Base-by-base conservation (phyloP, 2,113 vertebrate species). In the Periophthalmodon schlosseri region DNA sequence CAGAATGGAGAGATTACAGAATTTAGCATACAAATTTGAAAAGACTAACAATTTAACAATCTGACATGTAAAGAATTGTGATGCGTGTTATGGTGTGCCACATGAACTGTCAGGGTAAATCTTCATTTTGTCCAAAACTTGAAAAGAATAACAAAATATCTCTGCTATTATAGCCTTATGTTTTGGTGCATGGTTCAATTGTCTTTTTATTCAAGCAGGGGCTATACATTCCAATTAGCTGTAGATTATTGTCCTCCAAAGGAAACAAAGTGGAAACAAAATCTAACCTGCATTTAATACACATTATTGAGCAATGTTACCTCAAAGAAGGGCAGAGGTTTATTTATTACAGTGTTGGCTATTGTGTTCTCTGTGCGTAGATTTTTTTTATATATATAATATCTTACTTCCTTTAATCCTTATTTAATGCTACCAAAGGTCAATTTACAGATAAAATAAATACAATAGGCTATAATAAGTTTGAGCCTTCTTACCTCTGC, bases 401-500 rank as follows among this genome's bases (percentile, higher is more conserved):
- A 5, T 39, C 5, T 44, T 44, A 2, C 9, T 9, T 44, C 10
- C 10, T 44, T 44, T 44, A 44, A 44, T 44, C 39, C 10, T 44
- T 10, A 10, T 44, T 44, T 44, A 10, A 10, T 11, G 9, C 28
- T 28, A 28, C 28, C 28, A 28, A 28, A 28, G 9, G 8, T 44
- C 39, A 44, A 8, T 10, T 44, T 44, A 44, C 39, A 44, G 9
- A 11, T 44, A 10, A 44, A 44, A 7, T 10, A 44, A 44, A 11
- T 44, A 10, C 6, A 44, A 7, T 10, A 10, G 8, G 39, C 39
- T 10, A 10, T 44, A 9, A 11, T 44, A 2, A 44, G 39, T 10
- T 44, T 44, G 39, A 44, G 0, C 39, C 39, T 44, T 44, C 39
- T 20, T 68, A 94, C 94, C 93, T 94, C 93, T 0, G 89, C 87